These are phyloP conservation scores for Sesamia inferens DNA, from an alignment of 2,888 invertebrate species.

Conservation along the genomic window DNA sequence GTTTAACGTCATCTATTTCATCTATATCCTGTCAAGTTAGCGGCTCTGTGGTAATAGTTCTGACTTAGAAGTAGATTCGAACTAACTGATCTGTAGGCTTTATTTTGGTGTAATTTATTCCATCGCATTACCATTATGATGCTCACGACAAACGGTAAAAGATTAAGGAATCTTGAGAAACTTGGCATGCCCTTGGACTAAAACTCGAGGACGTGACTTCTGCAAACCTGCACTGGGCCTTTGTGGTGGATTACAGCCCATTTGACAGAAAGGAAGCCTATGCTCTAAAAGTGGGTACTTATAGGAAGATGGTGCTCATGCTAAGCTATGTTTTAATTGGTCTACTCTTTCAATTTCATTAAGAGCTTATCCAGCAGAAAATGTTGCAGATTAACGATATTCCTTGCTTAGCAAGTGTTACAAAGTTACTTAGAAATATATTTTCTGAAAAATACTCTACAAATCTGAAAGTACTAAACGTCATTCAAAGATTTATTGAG, in stretches of 20 bases:
- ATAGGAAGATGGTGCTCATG: not conserved
- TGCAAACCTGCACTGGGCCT: not conserved
- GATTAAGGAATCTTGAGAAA: not conserved
- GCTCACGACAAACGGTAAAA: too few species aligned
- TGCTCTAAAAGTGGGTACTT: not conserved
- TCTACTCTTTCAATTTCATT: not conserved
- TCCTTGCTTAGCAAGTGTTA: not conserved
- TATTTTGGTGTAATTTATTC: not conserved
- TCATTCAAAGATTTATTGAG: constrained; percentile 42
- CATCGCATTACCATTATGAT: not conserved
- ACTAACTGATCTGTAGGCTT: not conserved
- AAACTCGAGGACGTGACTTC: not conserved
- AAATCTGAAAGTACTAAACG: constrained; percentile 22
- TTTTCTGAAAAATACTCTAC: constrained; percentile 7
- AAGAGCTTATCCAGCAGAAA: not conserved
- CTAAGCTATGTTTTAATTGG: too few species aligned
- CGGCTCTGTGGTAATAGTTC: not conserved
- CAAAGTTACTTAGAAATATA: not conserved
- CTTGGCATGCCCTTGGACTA: not conserved
- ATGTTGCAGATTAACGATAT: not conserved
- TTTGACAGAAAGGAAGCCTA: not conserved
- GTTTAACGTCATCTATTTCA: not conserved
- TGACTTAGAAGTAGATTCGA: not conserved
- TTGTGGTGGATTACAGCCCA: not conserved
- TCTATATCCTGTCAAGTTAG: not conserved